Base-by-base conservation (phyloP, 2,888 invertebrate genomes). In the Pristionchus maxplancki region DNA sequence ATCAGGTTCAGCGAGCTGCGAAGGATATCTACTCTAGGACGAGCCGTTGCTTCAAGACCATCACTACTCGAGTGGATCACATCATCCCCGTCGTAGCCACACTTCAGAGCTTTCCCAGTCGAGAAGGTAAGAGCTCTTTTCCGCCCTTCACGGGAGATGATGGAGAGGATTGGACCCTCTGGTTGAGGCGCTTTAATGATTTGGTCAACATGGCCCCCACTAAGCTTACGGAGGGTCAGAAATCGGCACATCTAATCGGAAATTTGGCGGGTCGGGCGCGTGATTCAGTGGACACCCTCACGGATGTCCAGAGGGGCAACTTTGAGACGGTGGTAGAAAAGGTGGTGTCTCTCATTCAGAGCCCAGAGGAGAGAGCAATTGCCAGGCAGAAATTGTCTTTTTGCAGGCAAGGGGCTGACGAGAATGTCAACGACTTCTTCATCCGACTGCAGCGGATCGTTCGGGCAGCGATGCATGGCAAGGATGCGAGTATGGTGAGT, bases 341-440 rank as follows among this genome's bases (percentile, higher is more conserved):
- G 40, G 40, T 83, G 4, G 31, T 9, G 2, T n/a, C 6, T 8
- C 31, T 83, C 1, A 40, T 53, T 2, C 9, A 50, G 24, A 28
- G 53, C 11, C 82, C 82, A 4, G 82, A 83, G 15, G 82, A 53
- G 20, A 28, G 58, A 53, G 58, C 50, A 20, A 3, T 83, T 2
- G 82, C 82, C 6, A 48, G 82, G 9, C 82, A 83, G 24, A 5
- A 20, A 24, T 8, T 83, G 53, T 48, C 5, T 13, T 15, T 1
- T 83, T 83, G 82, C 82, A 50, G 82, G 34, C 82, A 83, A n/a
- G 82, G 53, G 31, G 4, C 50, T 4, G 82, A 53, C 1, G 82
- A 83, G 31, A 6, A n/a, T 4, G 82, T 83, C 8, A 50, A 83
- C 4, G 31, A 3, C 15, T 83, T 83, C 58, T 50, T 34, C 82